phyloP scores from a whole-genome alignment of 2,797 vertebrate species.

The Myotis pilosus region DNA sequence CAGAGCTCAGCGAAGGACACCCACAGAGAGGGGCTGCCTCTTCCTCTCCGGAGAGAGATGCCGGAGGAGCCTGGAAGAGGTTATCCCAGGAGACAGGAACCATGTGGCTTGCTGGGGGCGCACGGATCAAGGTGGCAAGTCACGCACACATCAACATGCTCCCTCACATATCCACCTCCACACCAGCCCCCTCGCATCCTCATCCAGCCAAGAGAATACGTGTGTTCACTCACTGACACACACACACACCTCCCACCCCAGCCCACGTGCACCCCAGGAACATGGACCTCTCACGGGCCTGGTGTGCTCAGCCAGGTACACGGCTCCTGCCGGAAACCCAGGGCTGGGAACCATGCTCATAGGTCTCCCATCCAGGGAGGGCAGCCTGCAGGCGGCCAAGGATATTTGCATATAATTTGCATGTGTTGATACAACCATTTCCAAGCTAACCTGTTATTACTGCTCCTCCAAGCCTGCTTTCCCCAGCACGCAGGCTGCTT shows the following conservation, averaged over 20 bases:
- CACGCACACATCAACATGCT: background rate
- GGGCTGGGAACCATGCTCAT: fast-evolving
- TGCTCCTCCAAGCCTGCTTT: background rate
- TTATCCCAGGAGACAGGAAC: background rate
- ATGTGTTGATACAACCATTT: constrained; percentile 36
- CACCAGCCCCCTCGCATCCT: background rate
- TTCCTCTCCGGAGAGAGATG: background rate
- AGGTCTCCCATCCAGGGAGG: background rate
- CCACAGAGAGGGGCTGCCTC: background rate
- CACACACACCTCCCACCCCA: background rate
- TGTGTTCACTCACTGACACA: background rate
- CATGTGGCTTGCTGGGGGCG: background rate
- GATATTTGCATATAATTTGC: constrained; percentile 64
- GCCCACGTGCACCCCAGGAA: background rate
- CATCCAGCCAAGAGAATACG: background rate
- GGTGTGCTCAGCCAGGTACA: background rate
- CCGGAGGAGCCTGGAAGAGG: background rate
- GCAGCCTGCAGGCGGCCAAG: background rate
- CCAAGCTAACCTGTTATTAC: constrained; percentile 62
- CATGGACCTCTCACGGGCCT: fast-evolving
- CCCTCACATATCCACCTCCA: constrained; percentile 24
- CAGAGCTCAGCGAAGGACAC: background rate
- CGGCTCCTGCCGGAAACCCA: background rate
- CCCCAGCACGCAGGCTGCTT: background rate
- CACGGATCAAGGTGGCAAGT: constrained; percentile 23